Base-by-base conservation (phyloP, 2,888 invertebrate genomes). In the Emmelina monodactyla region DNA sequence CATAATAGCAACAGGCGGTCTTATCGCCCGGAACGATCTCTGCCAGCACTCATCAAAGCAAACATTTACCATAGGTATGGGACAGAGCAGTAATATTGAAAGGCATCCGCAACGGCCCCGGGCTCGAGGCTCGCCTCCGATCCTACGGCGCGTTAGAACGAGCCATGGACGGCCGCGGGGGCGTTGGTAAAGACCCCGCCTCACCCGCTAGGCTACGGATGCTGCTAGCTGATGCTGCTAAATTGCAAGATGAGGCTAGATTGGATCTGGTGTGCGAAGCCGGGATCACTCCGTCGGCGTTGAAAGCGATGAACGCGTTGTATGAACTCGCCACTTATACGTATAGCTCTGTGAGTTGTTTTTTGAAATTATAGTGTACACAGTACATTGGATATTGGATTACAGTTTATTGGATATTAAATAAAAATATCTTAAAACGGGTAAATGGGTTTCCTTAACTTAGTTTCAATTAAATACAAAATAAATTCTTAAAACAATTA, bases 61-160 rank as follows among this genome's bases (percentile, higher is more conserved):
- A n/a, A n/a, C n/a, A n/a, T n/a, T n/a, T n/a, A n/a, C n/a, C n/a
- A n/a, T n/a, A n/a, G 88, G 85, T 91, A 33, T 91, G 88, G 83
- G 86, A 86, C 45, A 78, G 82, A 83, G 47, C 72, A 3, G 52
- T 70, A 9, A 55, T 64, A 22, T 43, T 61, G 36, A 61, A 61
- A 38, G 63, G 64, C 1, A 38, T 51, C 64, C 69, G 85, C 66
- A 44, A 54, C 1, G 56, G 58, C 0, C 40, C 80, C 1, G 82
- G 85, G 6, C 42, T 87, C 46, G 88, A 89, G 44, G 69, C 75
- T 0, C 84, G 87, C 1, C 82, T 88, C 64, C 89, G 88, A 38
- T 84, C 83, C 12, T 88, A 86, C 58, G 83, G 83, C 16, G 69
- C 85, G 2, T 63, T 86, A 1, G 87, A 88, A 43, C 79, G 81